Percentiles rank a stretch among this genome's conserved stretches.
These are phyloP conservation scores for Jacana jacana DNA, from an alignment of 2,113 vertebrate genomes.

Conservation along the genomic window DNA sequence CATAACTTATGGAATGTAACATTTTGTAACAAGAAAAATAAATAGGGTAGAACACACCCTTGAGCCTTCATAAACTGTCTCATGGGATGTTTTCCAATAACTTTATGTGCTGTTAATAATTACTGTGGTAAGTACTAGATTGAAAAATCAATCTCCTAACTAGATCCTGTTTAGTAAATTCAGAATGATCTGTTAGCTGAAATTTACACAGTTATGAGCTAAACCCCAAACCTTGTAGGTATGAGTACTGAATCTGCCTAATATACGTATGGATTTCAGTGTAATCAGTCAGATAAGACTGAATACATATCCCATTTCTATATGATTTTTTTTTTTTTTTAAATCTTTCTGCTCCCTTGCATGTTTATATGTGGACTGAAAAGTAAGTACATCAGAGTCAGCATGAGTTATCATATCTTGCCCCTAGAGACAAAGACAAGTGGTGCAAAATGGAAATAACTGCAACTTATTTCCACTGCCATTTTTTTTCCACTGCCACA, in stretches of 20 bases:
- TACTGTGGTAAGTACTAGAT: background rate
- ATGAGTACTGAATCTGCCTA: background rate
- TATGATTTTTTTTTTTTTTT: too few relatives aligned
- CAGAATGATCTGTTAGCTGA: background rate
- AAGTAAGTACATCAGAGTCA: background rate
- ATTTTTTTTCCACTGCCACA: background rate
- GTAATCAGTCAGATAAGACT: background rate
- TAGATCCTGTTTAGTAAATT: background rate
- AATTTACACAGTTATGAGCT: background rate
- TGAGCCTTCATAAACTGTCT: background rate
- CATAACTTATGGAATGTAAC: background rate
- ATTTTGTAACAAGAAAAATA: background rate
- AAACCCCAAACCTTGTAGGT: background rate
- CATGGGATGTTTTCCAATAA: background rate
- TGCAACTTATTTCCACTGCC: background rate
- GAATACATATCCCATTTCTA: background rate
- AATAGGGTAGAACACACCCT: background rate
- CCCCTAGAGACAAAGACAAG: background rate
- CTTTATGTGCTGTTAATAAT: background rate
- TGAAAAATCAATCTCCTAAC: conserved; percentile 5
- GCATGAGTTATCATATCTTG: background rate
- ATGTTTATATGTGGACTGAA: background rate
- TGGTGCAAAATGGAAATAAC: background rate
- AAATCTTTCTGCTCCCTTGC: background rate
- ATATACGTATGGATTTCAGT: background rate